Percentiles rank a stretch among this genome's conserved stretches.
Evolutionary conservation across 2,797 vertebrate genomes (phyloP).

Genomic region (Pelochelys cantorii): DNA sequence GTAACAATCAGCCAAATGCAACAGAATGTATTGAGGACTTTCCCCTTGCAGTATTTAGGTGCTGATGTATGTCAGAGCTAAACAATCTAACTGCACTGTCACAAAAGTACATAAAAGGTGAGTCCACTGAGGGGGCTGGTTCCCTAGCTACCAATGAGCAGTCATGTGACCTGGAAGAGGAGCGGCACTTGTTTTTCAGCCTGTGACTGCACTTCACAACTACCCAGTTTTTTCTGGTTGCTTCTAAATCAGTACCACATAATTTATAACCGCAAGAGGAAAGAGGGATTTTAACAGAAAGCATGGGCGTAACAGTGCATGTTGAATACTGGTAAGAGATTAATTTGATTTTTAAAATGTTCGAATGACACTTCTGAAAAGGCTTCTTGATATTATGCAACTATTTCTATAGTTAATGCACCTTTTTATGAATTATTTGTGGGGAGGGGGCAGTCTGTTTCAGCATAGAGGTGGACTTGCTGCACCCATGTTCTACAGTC

Average conservation of each 20-base stretch:
- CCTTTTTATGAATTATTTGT: background rate
- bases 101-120: background rate
- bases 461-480: background rate
- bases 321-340: conserved; percentile 74
- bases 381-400: background rate
- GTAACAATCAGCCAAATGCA: background rate
- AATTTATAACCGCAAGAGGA: background rate
- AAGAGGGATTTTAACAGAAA: background rate
- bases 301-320: conserved; percentile 33
- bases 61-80: background rate
- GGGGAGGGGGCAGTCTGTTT: background rate
- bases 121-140: background rate
- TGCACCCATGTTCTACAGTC: background rate
- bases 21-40: background rate
- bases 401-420: background rate
- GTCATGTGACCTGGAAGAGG: background rate
- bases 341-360: accelerated
- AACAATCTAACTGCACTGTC: background rate
- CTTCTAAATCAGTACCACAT: background rate
- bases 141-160: background rate
- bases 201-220: background rate
- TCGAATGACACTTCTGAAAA: background rate
- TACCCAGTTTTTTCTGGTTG: background rate
- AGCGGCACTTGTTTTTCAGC: background rate
- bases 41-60: background rate